Conservation (phyloP, 2,113 vertebrate species). For the Psammodynastes pulverulentus region DNA sequence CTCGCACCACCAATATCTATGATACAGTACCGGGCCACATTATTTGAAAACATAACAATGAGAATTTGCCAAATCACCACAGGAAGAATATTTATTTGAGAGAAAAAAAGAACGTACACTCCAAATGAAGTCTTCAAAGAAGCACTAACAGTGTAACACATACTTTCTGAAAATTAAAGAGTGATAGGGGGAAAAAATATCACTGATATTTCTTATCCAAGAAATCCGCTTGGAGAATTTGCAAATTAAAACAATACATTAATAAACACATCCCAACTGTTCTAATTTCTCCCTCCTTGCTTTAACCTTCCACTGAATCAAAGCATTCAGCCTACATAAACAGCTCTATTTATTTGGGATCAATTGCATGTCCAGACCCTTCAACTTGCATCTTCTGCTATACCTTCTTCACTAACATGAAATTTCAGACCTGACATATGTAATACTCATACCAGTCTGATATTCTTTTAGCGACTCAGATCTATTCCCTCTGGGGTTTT, state of each 20-base stretch:
- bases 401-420: neutral
- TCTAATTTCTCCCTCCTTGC: neutral
- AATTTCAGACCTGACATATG: neutral
- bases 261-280: neutral
- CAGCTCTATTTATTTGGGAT: neutral
- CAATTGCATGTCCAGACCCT: neutral
- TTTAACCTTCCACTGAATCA: neutral
- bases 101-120: neutral
- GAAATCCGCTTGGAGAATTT: neutral
- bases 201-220: neutral
- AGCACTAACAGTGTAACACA: neutral
- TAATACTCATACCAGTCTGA: neutral
- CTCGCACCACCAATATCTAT: neutral
- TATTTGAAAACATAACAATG: neutral
- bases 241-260: neutral
- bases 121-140: neutral
- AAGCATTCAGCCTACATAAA: neutral
- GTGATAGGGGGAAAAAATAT: neutral
- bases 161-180: neutral
- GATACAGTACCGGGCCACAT: neutral
- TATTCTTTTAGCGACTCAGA: neutral
- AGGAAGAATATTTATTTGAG: neutral
- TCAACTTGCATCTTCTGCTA: neutral
- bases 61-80: neutral
- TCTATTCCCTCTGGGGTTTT: neutral